Percentiles rank a stretch among this genome's conserved stretches.
These are phyloP conservation scores for Holacanthus passer DNA, from an alignment of 2,113 vertebrate species.

Conservation along the genomic window DNA sequence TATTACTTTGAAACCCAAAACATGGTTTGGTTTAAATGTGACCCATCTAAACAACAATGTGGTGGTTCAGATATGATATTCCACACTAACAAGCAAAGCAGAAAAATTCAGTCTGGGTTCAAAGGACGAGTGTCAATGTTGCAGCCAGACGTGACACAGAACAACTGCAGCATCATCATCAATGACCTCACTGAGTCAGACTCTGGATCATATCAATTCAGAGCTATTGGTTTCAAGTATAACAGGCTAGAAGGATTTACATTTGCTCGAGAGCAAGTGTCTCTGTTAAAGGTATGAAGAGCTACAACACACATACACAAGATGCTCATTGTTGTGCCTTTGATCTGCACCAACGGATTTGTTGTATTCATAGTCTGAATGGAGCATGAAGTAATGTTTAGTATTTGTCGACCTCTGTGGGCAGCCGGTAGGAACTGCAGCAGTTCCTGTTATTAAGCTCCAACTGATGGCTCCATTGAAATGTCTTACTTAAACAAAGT, in stretches of 20 bases:
- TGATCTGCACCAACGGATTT: neutral
- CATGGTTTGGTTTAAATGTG: slow-evolving; percentile 70
- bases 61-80: neutral
- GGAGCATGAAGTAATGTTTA: neutral
- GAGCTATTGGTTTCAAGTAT: accelerated
- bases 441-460: neutral
- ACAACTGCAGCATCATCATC: slow-evolving; percentile 50
- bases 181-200: slow-evolving; percentile 23
- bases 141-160: neutral
- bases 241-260: accelerated
- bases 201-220: slow-evolving; percentile 63
- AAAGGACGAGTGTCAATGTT: slow-evolving; percentile 10
- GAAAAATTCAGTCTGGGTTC: neutral
- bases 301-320: neutral
- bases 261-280: neutral
- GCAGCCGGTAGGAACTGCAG: too few relatives aligned
- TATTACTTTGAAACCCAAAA: accelerated
- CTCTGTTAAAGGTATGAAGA: slow-evolving; percentile 55
- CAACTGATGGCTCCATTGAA: neutral
- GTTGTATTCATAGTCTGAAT: neutral
- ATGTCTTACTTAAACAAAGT: neutral
- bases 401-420: neutral
- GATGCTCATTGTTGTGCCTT: neutral
- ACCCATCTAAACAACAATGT: accelerated
- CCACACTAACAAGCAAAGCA: neutral